phyloP scores from a whole-genome alignment of 30 jellyfish, hydroid and myxozoan species.

The Aurelia aurita region DNA sequence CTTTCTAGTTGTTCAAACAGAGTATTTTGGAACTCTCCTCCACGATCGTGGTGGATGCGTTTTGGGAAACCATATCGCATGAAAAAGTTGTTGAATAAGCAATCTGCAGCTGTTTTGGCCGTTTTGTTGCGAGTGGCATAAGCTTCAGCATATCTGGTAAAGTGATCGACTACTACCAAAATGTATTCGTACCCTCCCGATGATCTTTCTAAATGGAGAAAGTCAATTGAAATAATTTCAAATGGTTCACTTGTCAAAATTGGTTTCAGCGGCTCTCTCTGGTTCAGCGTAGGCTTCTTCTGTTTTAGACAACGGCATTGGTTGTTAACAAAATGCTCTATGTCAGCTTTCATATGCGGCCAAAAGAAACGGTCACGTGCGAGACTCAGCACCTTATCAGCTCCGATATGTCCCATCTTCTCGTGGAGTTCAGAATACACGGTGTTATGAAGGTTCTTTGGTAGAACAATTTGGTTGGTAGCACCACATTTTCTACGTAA shows the following conservation, averaged over 20 bases:
- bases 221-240: no score
- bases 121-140: conserved; percentile 57
- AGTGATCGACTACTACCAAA: conserved; percentile 41
- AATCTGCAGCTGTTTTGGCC: conserved; percentile 56
- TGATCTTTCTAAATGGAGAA: no score
- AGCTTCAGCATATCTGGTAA: conserved; percentile 46
- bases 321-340: conserved; percentile 17
- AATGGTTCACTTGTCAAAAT: no score
- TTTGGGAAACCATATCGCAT: conserved; percentile 46
- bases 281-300: conserved; percentile 36
- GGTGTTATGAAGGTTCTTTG: not conserved
- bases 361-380: conserved; percentile 52
- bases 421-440: conserved; percentile 51
- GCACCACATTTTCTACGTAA: conserved; percentile 8
- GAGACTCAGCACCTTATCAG: conserved; percentile 23
- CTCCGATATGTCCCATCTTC: conserved; percentile 50
- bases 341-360: conserved; percentile 53
- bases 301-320: conserved; percentile 51
- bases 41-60: conserved; percentile 54
- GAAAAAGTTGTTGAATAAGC: conserved; percentile 32
- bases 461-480: conserved; percentile 18
- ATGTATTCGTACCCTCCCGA: conserved; percentile 44
- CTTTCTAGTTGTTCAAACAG: conserved; percentile 36
- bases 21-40: conserved; percentile 54
- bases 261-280: conserved; percentile 18